These are phyloP conservation scores for Cottoperca gobio DNA, from an alignment of 2,797 vertebrate genomes.

Conservation along the genomic window DNA sequence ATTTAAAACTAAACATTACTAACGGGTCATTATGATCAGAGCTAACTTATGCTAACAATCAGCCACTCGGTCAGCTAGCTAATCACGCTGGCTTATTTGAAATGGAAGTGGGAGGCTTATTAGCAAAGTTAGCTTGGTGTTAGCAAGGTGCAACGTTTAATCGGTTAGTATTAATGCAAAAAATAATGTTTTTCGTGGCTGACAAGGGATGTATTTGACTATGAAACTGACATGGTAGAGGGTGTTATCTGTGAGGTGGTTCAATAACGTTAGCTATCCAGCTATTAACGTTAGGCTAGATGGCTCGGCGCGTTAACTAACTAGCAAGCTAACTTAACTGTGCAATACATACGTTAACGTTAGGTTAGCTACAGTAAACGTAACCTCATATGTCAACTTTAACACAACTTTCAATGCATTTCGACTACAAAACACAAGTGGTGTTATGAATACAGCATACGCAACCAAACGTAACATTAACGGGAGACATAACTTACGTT, in stretches of 20 bases:
- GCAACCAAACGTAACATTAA: conserved; percentile 51
- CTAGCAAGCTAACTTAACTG: conserved; percentile 36
- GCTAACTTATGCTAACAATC: conserved; percentile 11
- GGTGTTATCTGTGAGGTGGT: neutral
- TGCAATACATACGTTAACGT: conserved; percentile 11
- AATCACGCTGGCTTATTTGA: conserved; percentile 36
- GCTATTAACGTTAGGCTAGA: conserved; percentile 30
- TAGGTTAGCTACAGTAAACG: neutral
- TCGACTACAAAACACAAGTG: neutral
- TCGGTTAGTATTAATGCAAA: neutral
- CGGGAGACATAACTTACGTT: conserved; percentile 47
- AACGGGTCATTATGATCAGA: neutral
- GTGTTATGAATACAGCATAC: conserved; percentile 48
- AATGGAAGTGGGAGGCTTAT: conserved; percentile 60
- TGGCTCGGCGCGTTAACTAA: conserved; percentile 61
- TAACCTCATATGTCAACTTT: neutral
- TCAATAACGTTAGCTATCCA: conserved; percentile 4
- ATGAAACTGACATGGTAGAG: neutral
- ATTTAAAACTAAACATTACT: neutral
- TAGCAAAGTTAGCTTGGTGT: conserved; percentile 49
- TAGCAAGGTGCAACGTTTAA: conserved; percentile 27
- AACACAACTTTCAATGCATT: neutral
- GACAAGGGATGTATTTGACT: neutral
- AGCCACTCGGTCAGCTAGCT: conserved; percentile 2
- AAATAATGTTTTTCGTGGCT: neutral